A percentile compares a stretch with the other conserved stretches of the same genome.
These are phyloP conservation scores for human DNA, from an alignment of 2,113 vertebrate species.

Conservation along the genomic window DNA sequence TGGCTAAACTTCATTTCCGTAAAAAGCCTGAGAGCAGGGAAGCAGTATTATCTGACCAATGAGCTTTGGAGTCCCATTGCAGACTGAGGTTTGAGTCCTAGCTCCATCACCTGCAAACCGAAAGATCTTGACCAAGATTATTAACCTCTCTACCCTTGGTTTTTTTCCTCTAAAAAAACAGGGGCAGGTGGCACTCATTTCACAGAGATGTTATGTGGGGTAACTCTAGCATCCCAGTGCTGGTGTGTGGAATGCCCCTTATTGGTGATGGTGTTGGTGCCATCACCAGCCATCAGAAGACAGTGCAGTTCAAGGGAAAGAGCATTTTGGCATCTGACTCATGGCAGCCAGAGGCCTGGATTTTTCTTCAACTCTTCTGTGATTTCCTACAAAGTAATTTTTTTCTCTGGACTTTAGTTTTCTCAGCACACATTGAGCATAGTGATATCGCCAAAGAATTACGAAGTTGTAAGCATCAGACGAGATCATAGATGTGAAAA, in stretches of 20 bases:
- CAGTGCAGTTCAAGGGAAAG: not conserved
- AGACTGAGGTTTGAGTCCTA: not conserved
- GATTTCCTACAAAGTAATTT: not conserved
- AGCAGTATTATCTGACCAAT: not conserved
- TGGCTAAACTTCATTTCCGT: not conserved
- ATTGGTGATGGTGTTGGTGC: not conserved
- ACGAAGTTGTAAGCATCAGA: not conserved
- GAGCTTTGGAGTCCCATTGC: not conserved
- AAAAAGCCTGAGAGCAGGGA: not conserved
- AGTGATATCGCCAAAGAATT: not conserved
- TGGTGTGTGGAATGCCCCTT: too few species aligned
- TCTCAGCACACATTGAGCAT: not conserved
- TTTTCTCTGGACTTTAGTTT: not conserved
- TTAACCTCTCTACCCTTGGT: not conserved
- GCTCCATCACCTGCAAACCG: not conserved
- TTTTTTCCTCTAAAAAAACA: not conserved
- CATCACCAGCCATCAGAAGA: not conserved
- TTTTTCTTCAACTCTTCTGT: not conserved
- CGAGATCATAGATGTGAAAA: not conserved
- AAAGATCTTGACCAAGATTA: not conserved
- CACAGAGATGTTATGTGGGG: not conserved
- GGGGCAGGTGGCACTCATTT: not conserved
- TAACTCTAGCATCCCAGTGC: not conserved
- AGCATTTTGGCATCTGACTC: not conserved
- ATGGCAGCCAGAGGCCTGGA: not conserved